Evolutionary conservation across 2,113 vertebrate species (phyloP), one percentile per base, ranked within the genome.

Genomic region (Heterotis niloticus): DNA sequence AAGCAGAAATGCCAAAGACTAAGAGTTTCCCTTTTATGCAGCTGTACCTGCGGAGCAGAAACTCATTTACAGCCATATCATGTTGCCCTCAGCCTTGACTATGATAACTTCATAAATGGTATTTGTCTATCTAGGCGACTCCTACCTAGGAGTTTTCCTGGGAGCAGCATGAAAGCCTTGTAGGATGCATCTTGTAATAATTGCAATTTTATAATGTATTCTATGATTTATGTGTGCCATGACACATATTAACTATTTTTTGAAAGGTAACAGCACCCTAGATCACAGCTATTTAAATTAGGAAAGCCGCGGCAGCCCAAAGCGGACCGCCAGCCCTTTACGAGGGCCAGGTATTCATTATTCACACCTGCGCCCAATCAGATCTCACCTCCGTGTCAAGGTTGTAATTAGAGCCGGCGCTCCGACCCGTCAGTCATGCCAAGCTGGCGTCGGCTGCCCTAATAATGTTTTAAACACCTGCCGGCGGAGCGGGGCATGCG

Each of bases 401-500:
- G 20, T 52, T n/a, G 60, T 76, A 76, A 76, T 76, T 76, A 76
- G 60, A 65, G 62, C 9, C 12, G 18, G 34, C 5, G 12, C 16
- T 60, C 74, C 56, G 62, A 24, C 62, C 75, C 34, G 75, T 76
- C 62, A 76, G 62, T 76, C 75, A 76, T 51, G 10, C 62, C 2
- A 13, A 5, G 16, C 10, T 23, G 34, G 60, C 17, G 29, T 14
- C 29, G 62, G 59, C 74, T 64, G 74, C 17, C 74, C 75, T 65
- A 76, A 64, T 76, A 65, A 76, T 24, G 62, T 52, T 65, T 76
- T 64, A 76, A 76, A 52, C 75, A 76, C 75, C 75, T 65, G 75
- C 62, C 62, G 20, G 23, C n/a, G 7, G 12, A 20, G 10, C 75
- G 51, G 34, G 62, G 62, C 29, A 28, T 65, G n/a, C 57, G 62